These are phyloP conservation scores for Strongylocentrotus purpuratus DNA, from an alignment of 35 echinoderm and acorn worm species.

Conservation along the genomic window DNA sequence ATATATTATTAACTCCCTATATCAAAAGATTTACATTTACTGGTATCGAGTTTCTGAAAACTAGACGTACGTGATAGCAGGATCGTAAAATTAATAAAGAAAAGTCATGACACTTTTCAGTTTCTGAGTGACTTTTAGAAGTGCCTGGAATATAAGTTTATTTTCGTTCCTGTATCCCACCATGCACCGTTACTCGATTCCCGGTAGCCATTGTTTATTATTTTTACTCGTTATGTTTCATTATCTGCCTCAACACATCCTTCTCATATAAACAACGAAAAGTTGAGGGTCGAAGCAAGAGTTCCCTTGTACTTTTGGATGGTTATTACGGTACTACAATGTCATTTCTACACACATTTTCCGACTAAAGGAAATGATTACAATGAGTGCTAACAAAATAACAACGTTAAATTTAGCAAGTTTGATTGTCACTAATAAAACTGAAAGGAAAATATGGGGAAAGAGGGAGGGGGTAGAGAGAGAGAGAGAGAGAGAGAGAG, in stretches of 20 bases:
- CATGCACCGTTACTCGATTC: background rate
- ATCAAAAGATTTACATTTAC: background rate
- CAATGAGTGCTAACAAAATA: background rate
- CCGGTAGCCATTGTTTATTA: background rate
- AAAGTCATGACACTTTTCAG: too few relatives aligned
- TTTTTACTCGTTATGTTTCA: background rate
- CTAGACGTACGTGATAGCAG: too few relatives aligned
- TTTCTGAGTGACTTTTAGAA: too few relatives aligned
- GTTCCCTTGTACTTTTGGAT: conserved; percentile 1
- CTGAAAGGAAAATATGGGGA: background rate
- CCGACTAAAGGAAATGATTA: background rate
- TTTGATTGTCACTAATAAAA: background rate
- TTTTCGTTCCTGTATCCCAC: background rate
- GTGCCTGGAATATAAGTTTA: background rate
- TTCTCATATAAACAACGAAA: background rate
- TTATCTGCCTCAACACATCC: background rate
- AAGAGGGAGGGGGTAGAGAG: background rate
- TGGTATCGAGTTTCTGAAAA: background rate
- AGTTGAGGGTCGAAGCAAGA: background rate
- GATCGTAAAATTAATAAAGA: too few relatives aligned
- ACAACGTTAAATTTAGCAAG: background rate
- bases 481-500: too few relatives aligned
- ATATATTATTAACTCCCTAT: background rate
- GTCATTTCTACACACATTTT: background rate
- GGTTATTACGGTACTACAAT: background rate